Percentiles rank a stretch among this genome's conserved stretches.
phyloP scores from a whole-genome alignment of 2,113 vertebrate species.

The Lathamus discolor region DNA sequence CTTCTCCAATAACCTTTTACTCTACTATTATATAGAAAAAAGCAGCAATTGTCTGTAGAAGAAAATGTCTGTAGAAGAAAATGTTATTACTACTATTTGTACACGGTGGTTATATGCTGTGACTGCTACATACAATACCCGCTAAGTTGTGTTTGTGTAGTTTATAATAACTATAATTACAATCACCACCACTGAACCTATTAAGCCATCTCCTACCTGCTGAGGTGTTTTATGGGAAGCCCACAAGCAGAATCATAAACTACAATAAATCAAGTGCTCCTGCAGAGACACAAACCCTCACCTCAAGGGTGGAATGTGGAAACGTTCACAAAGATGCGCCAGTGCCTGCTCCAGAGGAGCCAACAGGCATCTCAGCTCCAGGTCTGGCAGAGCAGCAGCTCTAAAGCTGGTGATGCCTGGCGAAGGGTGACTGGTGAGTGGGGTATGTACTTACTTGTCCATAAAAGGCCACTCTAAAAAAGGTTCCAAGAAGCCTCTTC shows the following conservation, averaged over 20 bases:
- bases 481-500: constrained; percentile 91
- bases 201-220: neutral
- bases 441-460: constrained; percentile 83
- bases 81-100: neutral
- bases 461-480: constrained; percentile 95
- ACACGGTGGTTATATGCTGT: neutral
- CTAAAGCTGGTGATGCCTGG: neutral
- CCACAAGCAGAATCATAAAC: neutral
- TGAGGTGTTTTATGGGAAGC: neutral
- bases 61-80: neutral
- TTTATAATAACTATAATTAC: neutral
- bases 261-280: neutral
- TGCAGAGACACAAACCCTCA: neutral
- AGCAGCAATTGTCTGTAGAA: neutral
- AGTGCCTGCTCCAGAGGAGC: neutral
- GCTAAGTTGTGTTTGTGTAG: neutral
- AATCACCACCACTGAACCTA: neutral
- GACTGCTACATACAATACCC: neutral
- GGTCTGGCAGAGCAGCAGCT: neutral
- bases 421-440: neutral
- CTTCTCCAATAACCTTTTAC: neutral
- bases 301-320: neutral
- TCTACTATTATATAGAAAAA: neutral
- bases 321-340: rapidly evolving
- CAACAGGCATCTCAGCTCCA: neutral